These are phyloP conservation scores for Varanus komodoensis DNA, from an alignment of 2,113 vertebrate species.

Conservation along the genomic window DNA sequence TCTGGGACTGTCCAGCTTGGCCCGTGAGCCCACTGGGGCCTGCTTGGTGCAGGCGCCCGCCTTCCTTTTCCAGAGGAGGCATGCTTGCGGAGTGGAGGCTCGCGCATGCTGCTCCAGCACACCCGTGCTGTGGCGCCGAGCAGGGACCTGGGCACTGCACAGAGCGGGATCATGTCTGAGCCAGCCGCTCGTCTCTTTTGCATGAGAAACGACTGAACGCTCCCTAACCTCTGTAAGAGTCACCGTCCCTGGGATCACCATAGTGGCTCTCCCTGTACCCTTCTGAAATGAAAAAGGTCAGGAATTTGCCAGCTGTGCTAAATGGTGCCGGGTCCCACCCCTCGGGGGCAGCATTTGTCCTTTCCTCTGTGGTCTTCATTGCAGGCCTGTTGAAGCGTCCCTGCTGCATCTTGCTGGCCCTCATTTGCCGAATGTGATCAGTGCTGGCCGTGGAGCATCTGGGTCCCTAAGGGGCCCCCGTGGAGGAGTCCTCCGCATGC, in stretches of 20 bases:
- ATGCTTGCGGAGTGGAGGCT: neutral
- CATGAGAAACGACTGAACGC: neutral
- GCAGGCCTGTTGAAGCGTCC: too few species aligned
- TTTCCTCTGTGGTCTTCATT: neutral
- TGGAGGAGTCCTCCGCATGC: neutral
- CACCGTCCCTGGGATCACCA: neutral
- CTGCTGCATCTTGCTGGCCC: neutral
- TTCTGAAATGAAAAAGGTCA: constrained; percentile 38
- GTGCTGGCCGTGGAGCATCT: neutral
- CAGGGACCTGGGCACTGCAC: neutral
- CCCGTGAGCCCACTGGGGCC: neutral
- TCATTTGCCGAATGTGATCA: neutral
- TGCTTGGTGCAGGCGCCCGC: too few species aligned
- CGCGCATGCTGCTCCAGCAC: neutral
- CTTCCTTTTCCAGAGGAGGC: too few species aligned
- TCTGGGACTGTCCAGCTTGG: neutral
- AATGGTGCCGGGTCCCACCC: constrained; percentile 14
- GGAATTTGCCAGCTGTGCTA: constrained; percentile 30
- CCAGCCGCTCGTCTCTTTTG: neutral
- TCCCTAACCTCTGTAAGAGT: neutral
- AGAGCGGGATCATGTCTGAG: neutral
- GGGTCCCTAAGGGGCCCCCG: neutral
- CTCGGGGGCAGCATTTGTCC: neutral
- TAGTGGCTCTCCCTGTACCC: neutral
- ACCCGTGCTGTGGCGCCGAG: neutral